Evolutionary conservation across 1,140 invertebrate genomes (phyloP).

Genomic region (Tetraneura akinire): DNA sequence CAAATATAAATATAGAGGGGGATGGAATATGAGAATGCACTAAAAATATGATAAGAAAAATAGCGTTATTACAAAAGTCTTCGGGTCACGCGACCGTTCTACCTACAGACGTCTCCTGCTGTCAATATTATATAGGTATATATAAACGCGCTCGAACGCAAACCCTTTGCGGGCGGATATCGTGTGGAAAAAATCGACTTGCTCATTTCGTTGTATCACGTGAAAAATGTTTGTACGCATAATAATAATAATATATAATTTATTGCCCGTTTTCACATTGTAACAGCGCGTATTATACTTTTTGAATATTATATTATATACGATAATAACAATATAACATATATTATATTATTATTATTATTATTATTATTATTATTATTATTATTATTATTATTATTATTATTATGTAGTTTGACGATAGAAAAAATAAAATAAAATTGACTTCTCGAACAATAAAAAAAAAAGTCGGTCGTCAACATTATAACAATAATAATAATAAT

Average conservation of each 20-base stretch:
- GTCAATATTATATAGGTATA: no score
- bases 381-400: no score
- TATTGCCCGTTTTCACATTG: no score
- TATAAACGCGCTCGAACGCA: not conserved
- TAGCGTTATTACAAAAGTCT: constrained; percentile 31
- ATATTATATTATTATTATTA: no score
- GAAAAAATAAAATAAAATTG: not conserved
- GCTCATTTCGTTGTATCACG: constrained; percentile 27
- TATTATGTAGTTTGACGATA: not conserved
- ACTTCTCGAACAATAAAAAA: not conserved
- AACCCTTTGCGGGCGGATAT: constrained; percentile 32
- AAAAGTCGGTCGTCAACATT: not conserved
- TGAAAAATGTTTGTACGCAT: not conserved
- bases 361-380: no score
- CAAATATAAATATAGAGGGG: not conserved
- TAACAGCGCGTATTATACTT: no score
- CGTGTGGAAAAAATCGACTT: constrained; percentile 32
- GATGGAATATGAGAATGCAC: not conserved
- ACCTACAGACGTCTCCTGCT: constrained; percentile 49
- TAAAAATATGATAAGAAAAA: constrained; percentile 26
- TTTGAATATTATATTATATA: no score
- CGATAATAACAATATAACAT: no score
- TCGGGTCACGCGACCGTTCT: constrained; percentile 47
- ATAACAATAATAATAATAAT: no score
- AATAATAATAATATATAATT: no score